Evolutionary conservation across 2,797 vertebrate genomes (phyloP), one percentile per base, ranked within the genome.

Genomic region (Anisognathus igniventris): DNA sequence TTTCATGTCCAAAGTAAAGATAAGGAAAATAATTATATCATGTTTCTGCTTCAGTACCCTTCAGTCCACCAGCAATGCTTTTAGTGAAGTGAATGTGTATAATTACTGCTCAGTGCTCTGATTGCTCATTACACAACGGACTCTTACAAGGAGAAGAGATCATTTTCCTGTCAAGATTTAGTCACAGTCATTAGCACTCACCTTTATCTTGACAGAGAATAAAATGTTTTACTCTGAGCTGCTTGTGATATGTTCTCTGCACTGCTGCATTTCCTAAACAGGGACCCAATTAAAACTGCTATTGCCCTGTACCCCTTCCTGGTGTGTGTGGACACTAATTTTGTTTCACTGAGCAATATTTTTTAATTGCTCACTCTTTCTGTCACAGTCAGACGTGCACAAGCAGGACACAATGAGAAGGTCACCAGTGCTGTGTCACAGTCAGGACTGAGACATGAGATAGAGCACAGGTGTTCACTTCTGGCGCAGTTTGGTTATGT

Each of bases 31-130:
- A 86, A 76, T 70, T 58, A 10, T 35, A 53, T 48, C 3, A 5
- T 19, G 75, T 88, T 95, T 93, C 48, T 92, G 28, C 60, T 72
- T 80, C 66, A 84, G 4, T 72, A 61, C 33, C 7, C 40, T 91
- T 70, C 37, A 50, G 73, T 74, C 81, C 48, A 21, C 84, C 70
- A 72, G 66, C 80, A 85, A 74, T 10, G 33, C 72, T 93, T 91
- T 90, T 72, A 71, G 54, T 76, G 74, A 57, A 85, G 71, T 44
- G 79, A 92, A 81, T n/a, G 50, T 80, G 12, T 28, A 16, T 87
- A 96, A 91, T 92, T 96, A 84, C 54, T 47, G 45, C 74, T 93
- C 47, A 73, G 60, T 86, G 60, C 90, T 93, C 91, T 88, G 91
- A 93, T 89, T 93, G 53, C 78, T 94, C 68, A 54, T 92, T 96